Base-by-base conservation (phyloP, 2,797 vertebrate species). In the Brotula barbata region DNA sequence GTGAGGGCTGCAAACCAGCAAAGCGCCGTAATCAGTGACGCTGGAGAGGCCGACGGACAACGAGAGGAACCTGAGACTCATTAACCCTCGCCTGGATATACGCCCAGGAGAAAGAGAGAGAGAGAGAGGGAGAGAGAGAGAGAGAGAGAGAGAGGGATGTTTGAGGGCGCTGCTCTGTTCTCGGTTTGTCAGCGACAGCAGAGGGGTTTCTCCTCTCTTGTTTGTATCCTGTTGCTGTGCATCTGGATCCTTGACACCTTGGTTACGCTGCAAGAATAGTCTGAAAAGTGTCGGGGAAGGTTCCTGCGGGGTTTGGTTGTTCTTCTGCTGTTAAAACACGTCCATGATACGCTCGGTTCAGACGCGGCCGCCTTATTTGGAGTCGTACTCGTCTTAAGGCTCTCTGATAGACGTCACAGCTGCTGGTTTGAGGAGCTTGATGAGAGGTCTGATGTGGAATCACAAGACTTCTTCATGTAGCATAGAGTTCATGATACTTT, bases 61-160 rank as follows among this genome's bases (percentile, higher is more conserved):
- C 51, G 56, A 51, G 44, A 34, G 20, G 19, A 58, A 66, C 64
- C 55, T 72, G 60, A 41, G 64, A 60, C 60, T 13, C 31, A 17
- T 70, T 68, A 63, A 60, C 55, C 49, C 42, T 63, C 17, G 50
- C n/a, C 15, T 15, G 16, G n/a, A 25, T 69, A 34, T 33, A 12
- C 41, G n/a, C n/a, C n/a, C n/a, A n/a, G n/a, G n/a, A n/a, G n/a
- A n/a, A n/a, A n/a, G n/a, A n/a, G n/a, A n/a, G n/a, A n/a, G n/a
- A n/a, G n/a, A n/a, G n/a, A n/a, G n/a, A n/a, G n/a, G n/a, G n/a
- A n/a, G n/a, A n/a, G n/a, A n/a, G n/a, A n/a, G n/a, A n/a, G n/a
- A n/a, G n/a, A n/a, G n/a, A n/a, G n/a, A n/a, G n/a, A n/a, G n/a
- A 51, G 16, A 52, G 11, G 36, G 36, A 39, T 3, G 1, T 8